Evolutionary conservation across 2,888 invertebrate genomes (phyloP).

Genomic region (Leucozona laternaria): DNA sequence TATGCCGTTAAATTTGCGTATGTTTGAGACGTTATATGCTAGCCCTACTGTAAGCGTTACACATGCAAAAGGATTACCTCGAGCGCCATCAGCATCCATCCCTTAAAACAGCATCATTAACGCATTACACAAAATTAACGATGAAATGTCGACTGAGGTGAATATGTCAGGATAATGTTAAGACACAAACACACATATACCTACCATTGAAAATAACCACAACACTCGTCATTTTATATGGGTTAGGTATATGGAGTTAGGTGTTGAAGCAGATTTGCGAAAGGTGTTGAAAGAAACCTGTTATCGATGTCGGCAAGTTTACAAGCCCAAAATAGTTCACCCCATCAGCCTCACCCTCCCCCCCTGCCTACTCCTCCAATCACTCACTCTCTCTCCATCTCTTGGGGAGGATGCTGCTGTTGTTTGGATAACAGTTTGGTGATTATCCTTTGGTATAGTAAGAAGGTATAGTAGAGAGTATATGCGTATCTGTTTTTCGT

Average conservation of each 20-base stretch:
- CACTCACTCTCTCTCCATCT: background rate
- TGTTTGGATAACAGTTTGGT: slow-evolving; percentile 53
- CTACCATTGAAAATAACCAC: slow-evolving; percentile 4
- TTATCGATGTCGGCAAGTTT: slow-evolving; percentile 72
- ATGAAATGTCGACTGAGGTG: slow-evolving; percentile 71
- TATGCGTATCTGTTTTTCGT: slow-evolving; percentile 30
- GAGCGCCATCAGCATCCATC: slow-evolving; percentile 65
- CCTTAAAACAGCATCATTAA: slow-evolving; percentile 67
- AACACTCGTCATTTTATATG: background rate
- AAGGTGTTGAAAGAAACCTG: slow-evolving; percentile 75
- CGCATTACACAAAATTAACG: slow-evolving; percentile 75
- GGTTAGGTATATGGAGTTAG: background rate
- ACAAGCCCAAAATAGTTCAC: slow-evolving; percentile 60
- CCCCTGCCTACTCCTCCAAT: background rate
- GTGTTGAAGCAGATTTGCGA: slow-evolving; percentile 69
- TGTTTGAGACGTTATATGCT: too few relatives aligned
- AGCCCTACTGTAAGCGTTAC: slow-evolving; percentile 49
- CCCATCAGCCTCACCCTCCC: background rate
- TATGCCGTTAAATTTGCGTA: too few relatives aligned
- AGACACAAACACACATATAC: slow-evolving; percentile 46
- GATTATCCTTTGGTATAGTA: slow-evolving; percentile 47
- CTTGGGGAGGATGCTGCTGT: slow-evolving; percentile 28
- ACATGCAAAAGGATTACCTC: slow-evolving; percentile 60
- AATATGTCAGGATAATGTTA: slow-evolving; percentile 71
- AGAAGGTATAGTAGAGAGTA: background rate